Percentiles rank a stretch among this genome's conserved stretches.
Conservation (phyloP, 1,140 invertebrate species). For the Archivesica marissinica region DNA sequence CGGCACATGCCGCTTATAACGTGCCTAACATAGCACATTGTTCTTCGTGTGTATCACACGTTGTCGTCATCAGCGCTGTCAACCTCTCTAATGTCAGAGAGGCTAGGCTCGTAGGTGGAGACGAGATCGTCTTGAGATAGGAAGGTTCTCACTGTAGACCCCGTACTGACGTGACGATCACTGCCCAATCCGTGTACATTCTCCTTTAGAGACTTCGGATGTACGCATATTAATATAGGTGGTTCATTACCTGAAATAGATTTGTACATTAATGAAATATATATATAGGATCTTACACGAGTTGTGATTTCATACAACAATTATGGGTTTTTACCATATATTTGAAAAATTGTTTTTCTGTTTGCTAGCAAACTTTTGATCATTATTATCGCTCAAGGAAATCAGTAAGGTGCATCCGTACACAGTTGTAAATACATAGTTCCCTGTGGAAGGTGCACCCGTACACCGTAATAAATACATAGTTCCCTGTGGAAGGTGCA, state of each 20-base stretch:
- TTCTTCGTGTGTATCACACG: too few species aligned
- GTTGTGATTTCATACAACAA: not conserved
- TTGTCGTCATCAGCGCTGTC: not conserved
- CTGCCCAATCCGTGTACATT: conserved; percentile 52
- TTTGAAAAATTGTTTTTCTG: not conserved
- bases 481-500: too few species aligned
- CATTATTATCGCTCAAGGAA: not conserved
- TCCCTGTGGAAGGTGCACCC: too few species aligned
- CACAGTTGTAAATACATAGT: not conserved
- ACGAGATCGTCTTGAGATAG: conserved; percentile 67
- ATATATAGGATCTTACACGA: not conserved
- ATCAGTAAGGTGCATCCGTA: not conserved
- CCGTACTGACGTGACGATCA: conserved; percentile 65
- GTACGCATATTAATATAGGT: conserved; percentile 37
- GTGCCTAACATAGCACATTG: too few species aligned
- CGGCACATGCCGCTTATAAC: too few species aligned
- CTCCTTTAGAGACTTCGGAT: conserved; percentile 32
- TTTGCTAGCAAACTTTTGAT: not conserved
- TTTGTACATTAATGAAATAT: not conserved
- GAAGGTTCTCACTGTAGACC: conserved; percentile 73
- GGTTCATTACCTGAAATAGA: conserved; percentile 33
- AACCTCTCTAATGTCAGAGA: conserved; percentile 25
- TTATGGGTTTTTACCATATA: not conserved
- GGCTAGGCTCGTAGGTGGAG: not conserved
- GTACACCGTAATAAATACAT: too few species aligned